phyloP scores from a whole-genome alignment of 2,888 invertebrate genomes.

The Dione juno region DNA sequence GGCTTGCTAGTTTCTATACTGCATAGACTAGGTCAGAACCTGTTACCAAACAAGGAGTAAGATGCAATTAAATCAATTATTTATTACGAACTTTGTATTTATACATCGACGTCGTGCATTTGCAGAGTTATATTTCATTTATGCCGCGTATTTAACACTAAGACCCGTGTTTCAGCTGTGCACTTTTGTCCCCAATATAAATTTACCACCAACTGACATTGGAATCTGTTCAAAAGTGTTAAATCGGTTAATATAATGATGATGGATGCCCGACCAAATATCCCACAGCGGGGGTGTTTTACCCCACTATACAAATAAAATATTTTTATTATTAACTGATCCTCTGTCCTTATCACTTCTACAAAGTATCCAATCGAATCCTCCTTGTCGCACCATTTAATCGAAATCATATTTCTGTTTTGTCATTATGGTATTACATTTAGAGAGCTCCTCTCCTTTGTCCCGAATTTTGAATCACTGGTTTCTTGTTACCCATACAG shows the following conservation, averaged over 20 bases:
- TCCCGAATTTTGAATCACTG: slow-evolving; percentile 73
- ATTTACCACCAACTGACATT: slow-evolving; percentile 67
- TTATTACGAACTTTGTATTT: slow-evolving; percentile 9
- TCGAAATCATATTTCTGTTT: slow-evolving; percentile 84
- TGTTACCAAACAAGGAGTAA: slow-evolving; percentile 63
- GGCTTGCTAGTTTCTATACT: slow-evolving; percentile 43
- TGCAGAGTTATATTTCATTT: slow-evolving; percentile 16
- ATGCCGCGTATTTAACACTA: slow-evolving; percentile 22
- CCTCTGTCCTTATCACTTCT: slow-evolving; percentile 68
- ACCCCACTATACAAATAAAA: slow-evolving; percentile 83
- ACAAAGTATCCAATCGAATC: slow-evolving; percentile 56
- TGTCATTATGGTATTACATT: slow-evolving; percentile 83
- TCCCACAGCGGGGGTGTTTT: slow-evolving; percentile 83
- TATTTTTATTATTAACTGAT: slow-evolving; percentile 82
- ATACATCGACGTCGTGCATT: not conserved
- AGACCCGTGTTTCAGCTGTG: slow-evolving; percentile 48
- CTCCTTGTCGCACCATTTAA: slow-evolving; percentile 74
- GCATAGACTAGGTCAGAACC: slow-evolving; percentile 61
- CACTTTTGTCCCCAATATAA: slow-evolving; percentile 58
- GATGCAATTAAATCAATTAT: slow-evolving; percentile 53
- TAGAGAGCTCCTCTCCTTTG: slow-evolving; percentile 80
- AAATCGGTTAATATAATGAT: slow-evolving; percentile 84
- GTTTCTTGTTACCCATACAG: slow-evolving; percentile 80
- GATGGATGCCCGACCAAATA: slow-evolving; percentile 81
- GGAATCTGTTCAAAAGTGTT: slow-evolving; percentile 83